Percentiles rank a stretch among this genome's conserved stretches.
Conservation (phyloP, 2,888 invertebrate species). For the Netelia melanura region DNA sequence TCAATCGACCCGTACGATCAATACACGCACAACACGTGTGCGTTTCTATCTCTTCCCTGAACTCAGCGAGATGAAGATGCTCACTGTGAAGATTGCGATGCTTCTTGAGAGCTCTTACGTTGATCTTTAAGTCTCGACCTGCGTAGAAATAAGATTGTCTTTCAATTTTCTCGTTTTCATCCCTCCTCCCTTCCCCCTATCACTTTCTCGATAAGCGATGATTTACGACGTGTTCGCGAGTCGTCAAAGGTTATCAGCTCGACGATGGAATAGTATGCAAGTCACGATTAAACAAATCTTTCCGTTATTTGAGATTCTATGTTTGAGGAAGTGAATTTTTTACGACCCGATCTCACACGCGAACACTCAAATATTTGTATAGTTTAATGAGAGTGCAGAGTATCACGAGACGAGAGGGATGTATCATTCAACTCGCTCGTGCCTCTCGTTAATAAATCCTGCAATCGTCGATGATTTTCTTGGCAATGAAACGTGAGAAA, state of each 20-base stretch:
- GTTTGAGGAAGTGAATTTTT: not conserved
- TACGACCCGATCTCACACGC: not conserved
- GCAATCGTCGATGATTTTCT: not conserved
- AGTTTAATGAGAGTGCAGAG: not conserved
- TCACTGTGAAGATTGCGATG: constrained; percentile 5
- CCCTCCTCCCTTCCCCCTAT: not conserved
- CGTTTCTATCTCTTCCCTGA: constrained; percentile 3
- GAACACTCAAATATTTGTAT: not conserved
- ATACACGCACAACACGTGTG: not conserved
- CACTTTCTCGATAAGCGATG: constrained; percentile 41
- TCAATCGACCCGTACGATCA: constrained; percentile 46
- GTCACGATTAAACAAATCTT: constrained; percentile 26
- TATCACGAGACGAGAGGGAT: not conserved
- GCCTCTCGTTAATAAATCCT: not conserved
- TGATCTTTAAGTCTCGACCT: constrained; percentile 37
- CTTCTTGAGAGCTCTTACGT: constrained; percentile 5
- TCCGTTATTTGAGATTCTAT: not conserved
- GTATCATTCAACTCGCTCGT: not conserved
- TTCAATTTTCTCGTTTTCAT: not conserved
- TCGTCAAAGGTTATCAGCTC: constrained; percentile 41
- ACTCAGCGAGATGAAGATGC: constrained; percentile 10
- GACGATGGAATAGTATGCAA: constrained; percentile 7
- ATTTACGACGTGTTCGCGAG: constrained; percentile 21
- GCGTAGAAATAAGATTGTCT: not conserved
- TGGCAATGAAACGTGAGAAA: constrained; percentile 1